A percentile compares a stretch with the other conserved stretches of the same genome.
phyloP scores from a whole-genome alignment of 2,113 vertebrate genomes.

The Hyperopisus bebe region DNA sequence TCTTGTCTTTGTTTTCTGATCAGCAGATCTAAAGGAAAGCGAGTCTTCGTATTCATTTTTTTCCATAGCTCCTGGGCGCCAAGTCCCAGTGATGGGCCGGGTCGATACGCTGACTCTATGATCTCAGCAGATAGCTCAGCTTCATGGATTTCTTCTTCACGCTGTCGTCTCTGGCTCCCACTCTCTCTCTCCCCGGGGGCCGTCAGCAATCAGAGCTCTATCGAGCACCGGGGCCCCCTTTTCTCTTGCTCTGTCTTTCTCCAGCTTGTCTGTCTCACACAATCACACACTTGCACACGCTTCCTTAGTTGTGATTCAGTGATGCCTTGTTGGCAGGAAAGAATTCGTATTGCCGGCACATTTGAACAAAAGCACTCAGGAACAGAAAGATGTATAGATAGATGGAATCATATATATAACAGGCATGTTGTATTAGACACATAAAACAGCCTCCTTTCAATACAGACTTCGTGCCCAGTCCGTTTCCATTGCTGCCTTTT shows the following conservation, averaged over 20 bases:
- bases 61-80: background rate
- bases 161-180: background rate
- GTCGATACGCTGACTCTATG: slow-evolving; percentile 45
- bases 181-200: background rate
- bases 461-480: background rate
- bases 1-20: background rate
- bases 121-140: slow-evolving; percentile 41
- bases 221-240: slow-evolving; percentile 24
- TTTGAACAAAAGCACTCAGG: background rate
- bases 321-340: background rate
- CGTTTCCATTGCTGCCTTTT: background rate
- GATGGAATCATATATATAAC: slow-evolving; percentile 1
- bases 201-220: background rate
- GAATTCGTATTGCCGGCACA: background rate
- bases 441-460: background rate
- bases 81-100: slow-evolving; percentile 26
- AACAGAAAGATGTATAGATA: background rate
- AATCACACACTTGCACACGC: background rate
- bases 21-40: background rate
- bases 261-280: background rate
- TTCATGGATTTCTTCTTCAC: slow-evolving; percentile 11
- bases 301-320: background rate
- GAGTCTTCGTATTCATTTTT: background rate
- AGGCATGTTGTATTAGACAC: background rate
- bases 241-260: background rate